Base-by-base conservation (phyloP, 2,888 invertebrate species). In the Gymnoscelis rufifasciata region DNA sequence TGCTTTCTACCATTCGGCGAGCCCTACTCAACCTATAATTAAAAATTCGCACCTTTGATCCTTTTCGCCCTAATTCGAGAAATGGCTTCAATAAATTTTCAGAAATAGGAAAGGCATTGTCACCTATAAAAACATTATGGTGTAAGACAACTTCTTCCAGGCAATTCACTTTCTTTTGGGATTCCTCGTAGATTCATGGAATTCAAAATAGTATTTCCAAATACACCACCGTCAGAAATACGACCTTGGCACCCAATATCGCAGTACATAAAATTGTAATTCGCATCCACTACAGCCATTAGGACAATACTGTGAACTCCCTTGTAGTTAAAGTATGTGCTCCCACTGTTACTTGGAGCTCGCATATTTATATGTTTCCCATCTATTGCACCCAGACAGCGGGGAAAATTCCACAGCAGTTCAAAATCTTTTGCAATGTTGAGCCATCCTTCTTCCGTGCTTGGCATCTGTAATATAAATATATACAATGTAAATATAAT, bases 1-100 rank as follows among this genome's bases (percentile, higher is more conserved):
- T 51, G 47, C 51, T 59, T 54, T 59, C 57, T 43, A 61, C 56
- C 19, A 61, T 52, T 49, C 57, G 58, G 39, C 58, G 55, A 44
- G 58, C 56, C 43, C 56, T 51, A 31, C 48, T 47, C 44, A 60
- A 51, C 37, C 48, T 54, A 47, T 58, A 49, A 37, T 59, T 57
- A 41, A 51, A 52, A 52, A 59, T 47, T 51, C 50, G 42, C 43
- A 37, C 49, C 44, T 49, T 52, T 38, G 50, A 43, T 43, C 38
- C 38, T 54, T 54, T 41, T 47, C 37, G 37, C 43, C 47, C 47
- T 47, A 49, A 49, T 54, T 47, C 50, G 53, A 47, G 51, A 56
- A 44, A 58, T 36, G 57, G 55, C 50, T 58, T 56, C 58, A 60
- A 58, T 31, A 58, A 41, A 49, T 58, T 37, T 50, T 44, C 42